A percentile compares a stretch with the other conserved stretches of the same genome.
Conservation (phyloP, 2,797 vertebrate genomes). For the Phylloscopus collybita region DNA sequence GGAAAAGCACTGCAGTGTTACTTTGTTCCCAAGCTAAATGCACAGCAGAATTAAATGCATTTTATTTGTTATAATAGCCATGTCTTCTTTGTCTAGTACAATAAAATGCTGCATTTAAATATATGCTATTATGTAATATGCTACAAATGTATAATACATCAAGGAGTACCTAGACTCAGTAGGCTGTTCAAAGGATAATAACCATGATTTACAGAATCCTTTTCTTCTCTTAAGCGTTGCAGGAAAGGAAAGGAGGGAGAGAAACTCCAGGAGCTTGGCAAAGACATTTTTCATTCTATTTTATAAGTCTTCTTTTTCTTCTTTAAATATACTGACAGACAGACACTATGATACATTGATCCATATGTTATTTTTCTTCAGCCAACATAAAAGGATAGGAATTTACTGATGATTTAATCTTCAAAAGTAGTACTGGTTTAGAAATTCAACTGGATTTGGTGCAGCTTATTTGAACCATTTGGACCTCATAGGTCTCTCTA, state of each 20-base stretch:
- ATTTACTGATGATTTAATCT: neutral
- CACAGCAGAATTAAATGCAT: neutral
- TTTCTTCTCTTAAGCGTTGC: neutral
- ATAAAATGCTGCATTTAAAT: neutral
- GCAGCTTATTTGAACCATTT: neutral
- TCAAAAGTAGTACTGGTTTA: neutral
- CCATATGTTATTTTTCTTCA: neutral
- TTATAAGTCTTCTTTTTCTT: neutral
- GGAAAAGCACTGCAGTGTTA: neutral
- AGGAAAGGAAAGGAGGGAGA: neutral
- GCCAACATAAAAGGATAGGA: neutral
- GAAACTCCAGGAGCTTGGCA: neutral
- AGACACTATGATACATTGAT: neutral
- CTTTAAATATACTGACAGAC: neutral
- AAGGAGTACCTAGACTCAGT: neutral
- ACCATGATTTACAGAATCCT: neutral
- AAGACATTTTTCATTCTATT: neutral
- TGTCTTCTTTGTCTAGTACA: neutral
- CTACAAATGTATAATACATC: neutral
- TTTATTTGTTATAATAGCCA: neutral
- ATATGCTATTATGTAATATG: neutral
- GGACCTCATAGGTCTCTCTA: neutral
- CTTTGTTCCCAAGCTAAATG: neutral
- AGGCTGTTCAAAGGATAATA: neutral
- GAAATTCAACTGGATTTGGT: neutral